Base-by-base conservation (phyloP, 2,888 invertebrate genomes). In the Orchesella flavescens region DNA sequence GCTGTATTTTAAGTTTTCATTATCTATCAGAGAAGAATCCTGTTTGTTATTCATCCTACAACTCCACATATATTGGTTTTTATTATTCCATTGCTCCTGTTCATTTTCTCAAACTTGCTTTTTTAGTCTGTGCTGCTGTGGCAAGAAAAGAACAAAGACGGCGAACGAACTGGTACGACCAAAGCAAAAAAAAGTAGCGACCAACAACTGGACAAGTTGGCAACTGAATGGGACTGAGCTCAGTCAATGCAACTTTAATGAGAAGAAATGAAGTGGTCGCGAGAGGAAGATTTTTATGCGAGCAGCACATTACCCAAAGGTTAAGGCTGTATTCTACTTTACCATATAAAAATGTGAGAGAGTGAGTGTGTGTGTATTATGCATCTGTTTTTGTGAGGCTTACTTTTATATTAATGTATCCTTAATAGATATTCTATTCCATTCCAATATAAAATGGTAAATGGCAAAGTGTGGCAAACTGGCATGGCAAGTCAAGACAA, bases 141-240 rank as follows among this genome's bases (percentile, higher is more conserved):
- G 34, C 34, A 34, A 34, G 34, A 34, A 2, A 55, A 71, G 49
- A 15, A 24, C 21, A 15, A 2, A 44, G 34, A 19, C 19, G 57
- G 9, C n/a, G 17, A n/a, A 57, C 19, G 57, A 61, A 55, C 34
- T 73, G 43, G 23, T 13, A 57, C 10, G 55, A n/a, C 24, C 15
- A 12, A 65, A 43, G 17, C 9, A 66, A 1, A 46, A 66, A 44
- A 23, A 44, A 44, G 44, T 68, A 76, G 61, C 63, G 61, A 75
- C 53, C 75, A 66, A 66, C 68, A 44, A 78, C 78, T 78, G 78
- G 78, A 78, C 78, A 78, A 77, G 77, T 76, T 76, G 75, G 57
- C 76, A 77, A 77, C 68, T 77, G 76, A 77, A 77, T 77, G 76
- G 76, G 59, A 68, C 68, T 65, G 19, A 5, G 24, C 49, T 68